These are phyloP conservation scores for Gryllus longicercus DNA, from an alignment of 2,888 invertebrate species.

Conservation along the genomic window DNA sequence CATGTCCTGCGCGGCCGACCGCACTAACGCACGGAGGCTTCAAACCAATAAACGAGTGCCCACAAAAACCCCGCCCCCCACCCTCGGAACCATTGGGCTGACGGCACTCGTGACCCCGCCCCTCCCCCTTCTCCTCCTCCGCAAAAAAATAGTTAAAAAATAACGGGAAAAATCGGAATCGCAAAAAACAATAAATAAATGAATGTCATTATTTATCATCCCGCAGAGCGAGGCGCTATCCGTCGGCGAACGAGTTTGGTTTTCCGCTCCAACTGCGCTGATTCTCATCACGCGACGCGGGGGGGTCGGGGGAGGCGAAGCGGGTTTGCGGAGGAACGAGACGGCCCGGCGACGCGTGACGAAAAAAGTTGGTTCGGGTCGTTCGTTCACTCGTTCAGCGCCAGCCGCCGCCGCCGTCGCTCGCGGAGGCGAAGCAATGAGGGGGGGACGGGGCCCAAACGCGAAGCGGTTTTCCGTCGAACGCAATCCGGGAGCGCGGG, in stretches of 20 bases:
- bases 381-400: neutral
- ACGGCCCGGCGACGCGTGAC: neutral
- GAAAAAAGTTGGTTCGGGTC: neutral
- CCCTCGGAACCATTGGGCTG: no score
- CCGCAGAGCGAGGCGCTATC: slow-evolving; percentile 17
- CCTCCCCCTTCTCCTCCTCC: neutral
- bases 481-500: neutral
- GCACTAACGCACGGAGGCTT: neutral
- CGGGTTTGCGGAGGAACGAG: neutral
- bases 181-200: slow-evolving; percentile 8
- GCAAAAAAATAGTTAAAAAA: neutral
- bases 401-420: no score
- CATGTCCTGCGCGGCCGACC: neutral
- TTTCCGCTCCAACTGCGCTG: neutral
- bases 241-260: neutral
- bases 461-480: neutral
- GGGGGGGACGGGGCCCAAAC: neutral
- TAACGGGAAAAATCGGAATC: neutral
- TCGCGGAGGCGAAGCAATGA: neutral
- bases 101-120: no score
- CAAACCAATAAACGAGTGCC: neutral
- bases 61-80: neutral
- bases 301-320: no score
- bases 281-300: neutral
- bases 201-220: slow-evolving; percentile 7